These are phyloP conservation scores for Zaprionus ghesquierei DNA, from an alignment of 1,140 invertebrate genomes.

Conservation along the genomic window DNA sequence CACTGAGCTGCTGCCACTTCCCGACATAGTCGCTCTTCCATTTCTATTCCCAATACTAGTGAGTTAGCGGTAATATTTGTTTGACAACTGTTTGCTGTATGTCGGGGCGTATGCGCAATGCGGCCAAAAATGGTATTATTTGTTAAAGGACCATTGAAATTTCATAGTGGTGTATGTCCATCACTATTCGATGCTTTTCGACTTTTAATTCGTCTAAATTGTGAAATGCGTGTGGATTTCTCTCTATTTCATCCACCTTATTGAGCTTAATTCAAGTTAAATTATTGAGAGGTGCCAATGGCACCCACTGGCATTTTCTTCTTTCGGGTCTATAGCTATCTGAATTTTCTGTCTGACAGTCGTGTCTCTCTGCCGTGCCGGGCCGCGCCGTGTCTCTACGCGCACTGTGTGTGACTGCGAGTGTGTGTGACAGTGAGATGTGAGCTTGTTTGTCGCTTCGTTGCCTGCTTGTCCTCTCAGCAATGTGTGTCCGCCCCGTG, in stretches of 20 bases:
- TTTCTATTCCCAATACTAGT: constrained; percentile 12
- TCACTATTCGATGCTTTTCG: constrained; percentile 4
- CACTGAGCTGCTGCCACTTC: background rate
- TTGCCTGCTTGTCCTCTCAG: constrained; percentile 57
- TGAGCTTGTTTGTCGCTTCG: constrained; percentile 73
- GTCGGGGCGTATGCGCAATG: constrained; percentile 50
- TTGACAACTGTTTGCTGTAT: constrained; percentile 39
- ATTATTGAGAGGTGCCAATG: constrained; percentile 70
- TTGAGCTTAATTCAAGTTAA: constrained; percentile 62
- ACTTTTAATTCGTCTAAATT: background rate
- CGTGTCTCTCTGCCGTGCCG: background rate
- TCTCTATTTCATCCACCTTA: constrained; percentile 30
- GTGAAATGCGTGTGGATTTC: background rate
- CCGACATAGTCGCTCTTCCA: background rate
- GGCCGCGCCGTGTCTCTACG: background rate
- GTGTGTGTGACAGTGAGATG: constrained; percentile 68
- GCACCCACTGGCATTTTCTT: constrained; percentile 21
- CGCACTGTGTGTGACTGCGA: constrained; percentile 1
- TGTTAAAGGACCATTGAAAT: constrained; percentile 16
- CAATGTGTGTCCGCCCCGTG: constrained; percentile 14
- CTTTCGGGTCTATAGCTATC: constrained; percentile 46
- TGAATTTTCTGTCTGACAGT: constrained; percentile 23
- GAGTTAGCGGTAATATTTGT: constrained; percentile 19
- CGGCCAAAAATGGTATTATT: constrained; percentile 35
- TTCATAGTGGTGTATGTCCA: constrained; percentile 9